Conservation (phyloP, 2,888 invertebrate species). For the Eupithecia inturbata region DNA sequence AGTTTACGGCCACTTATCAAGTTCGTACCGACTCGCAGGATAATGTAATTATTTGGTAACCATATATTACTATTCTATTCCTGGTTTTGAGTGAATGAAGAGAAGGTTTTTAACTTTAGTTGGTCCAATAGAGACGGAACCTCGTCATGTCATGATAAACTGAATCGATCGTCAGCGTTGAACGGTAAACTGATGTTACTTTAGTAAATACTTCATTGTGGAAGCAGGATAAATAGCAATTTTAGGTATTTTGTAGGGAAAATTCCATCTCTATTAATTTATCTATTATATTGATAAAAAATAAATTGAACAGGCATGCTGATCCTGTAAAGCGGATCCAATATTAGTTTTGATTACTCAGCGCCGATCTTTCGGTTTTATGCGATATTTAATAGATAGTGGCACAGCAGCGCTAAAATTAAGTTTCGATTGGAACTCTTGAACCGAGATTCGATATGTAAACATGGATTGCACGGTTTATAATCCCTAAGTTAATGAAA, state of each 20-base stretch:
- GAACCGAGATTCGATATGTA: conserved; percentile 68
- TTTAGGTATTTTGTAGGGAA: too few species aligned
- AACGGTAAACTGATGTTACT: too few species aligned
- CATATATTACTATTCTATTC: too few species aligned
- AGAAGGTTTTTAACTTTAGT: too few species aligned
- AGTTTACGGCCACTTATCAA: not conserved
- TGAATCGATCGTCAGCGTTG: too few species aligned
- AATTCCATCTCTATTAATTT: too few species aligned
- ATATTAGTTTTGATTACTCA: conserved; percentile 75
- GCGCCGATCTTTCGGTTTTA: conserved; percentile 57
- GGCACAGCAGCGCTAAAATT: conserved; percentile 52
- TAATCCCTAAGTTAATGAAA: conserved; percentile 49
- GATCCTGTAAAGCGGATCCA: conserved; percentile 53
- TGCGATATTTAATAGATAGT: conserved; percentile 58
- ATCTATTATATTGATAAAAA: not conserved
- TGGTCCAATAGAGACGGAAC: too few species aligned
- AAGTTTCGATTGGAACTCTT: conserved; percentile 58
- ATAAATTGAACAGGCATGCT: not conserved
- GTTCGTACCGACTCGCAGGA: not conserved
- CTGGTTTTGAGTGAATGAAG: too few species aligned
- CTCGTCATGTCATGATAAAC: too few species aligned
- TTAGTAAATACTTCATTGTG: too few species aligned
- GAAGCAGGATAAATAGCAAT: too few species aligned
- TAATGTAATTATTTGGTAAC: not conserved
- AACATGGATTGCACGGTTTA: conserved; percentile 53